A percentile compares a stretch with the other conserved stretches of the same genome.
Evolutionary conservation across 2,888 invertebrate genomes (phyloP).

Genomic region (Laothoe populi): DNA sequence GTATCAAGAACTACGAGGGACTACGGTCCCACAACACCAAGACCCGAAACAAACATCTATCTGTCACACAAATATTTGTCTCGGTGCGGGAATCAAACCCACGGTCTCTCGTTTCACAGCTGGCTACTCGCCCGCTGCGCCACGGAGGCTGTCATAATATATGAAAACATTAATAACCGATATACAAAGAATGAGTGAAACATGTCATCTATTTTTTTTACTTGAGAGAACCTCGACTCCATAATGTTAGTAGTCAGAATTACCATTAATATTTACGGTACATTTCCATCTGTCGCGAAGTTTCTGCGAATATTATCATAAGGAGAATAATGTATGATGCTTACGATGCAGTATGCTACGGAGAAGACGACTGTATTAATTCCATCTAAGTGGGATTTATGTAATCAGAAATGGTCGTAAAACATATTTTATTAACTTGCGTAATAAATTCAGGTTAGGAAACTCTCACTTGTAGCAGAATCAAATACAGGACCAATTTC

Average conservation of each 20-base stretch:
- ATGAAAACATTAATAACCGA: no score
- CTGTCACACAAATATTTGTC: no score
- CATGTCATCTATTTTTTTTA: no score
- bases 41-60: no score
- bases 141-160: no score
- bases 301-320: constrained; percentile 4
- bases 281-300: constrained; percentile 5
- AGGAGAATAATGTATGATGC: constrained; percentile 8
- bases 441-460: neutral
- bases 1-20: no score
- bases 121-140: no score
- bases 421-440: constrained; percentile 7
- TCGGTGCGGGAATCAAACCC: no score
- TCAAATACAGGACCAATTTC: neutral
- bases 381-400: neutral
- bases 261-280: constrained; percentile 2
- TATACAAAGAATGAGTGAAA: no score
- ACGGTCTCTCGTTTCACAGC: no score
- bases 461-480: neutral
- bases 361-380: neutral
- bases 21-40: no score
- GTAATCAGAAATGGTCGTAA: neutral
- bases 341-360: neutral
- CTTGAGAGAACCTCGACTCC: no score
- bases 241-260: neutral